Base-by-base conservation (phyloP, 2,797 vertebrate genomes). In the Cynopterus sphinx region DNA sequence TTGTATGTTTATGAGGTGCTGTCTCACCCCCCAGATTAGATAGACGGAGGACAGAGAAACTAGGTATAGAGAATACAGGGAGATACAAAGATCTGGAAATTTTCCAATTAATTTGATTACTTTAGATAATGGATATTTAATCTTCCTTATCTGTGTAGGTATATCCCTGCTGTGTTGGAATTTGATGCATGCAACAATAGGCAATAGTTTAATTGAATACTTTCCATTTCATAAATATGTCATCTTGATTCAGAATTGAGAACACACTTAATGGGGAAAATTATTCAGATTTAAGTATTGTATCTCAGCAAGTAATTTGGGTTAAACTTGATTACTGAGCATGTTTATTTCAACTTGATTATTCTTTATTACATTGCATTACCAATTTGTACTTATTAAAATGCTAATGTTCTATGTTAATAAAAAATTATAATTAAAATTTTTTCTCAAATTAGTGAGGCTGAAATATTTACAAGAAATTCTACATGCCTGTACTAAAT, bases 341-440 rank as follows among this genome's bases (percentile, higher is more conserved):
- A 89, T 89, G n/a, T 90, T 97, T 91, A 87, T 91, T 97, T 96
- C 70, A 87, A 81, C 71, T 87, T 74, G 26, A 95, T 96, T 96
- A 89, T 95, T 92, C 57, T 90, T 95, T 94, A 94, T 96, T 96
- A 90, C 26, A 91, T 41, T 87, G 39, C 28, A 51, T 65, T 93
- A 43, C 49, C 61, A 84, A 87, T 87, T 94, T 96, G 77, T 90
- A 90, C 74, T 89, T 59, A 97, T 97, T 91, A 96, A 90, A 79
- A 97, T 97, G 91, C 79, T 94, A 94, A 93, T 91, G 6, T 74
- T 55, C 17, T 91, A 16, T 75, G 70, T 83, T 95, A 89, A 85
- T 83, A 95, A 90, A 71, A 33, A 21, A 87, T 84, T 68, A 78
- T 33, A 94, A 90, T 86, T 94, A 71, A 67, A 41, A 16, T 12